phyloP scores from a whole-genome alignment of 2,888 invertebrate genomes.

The Podabrus alpinus region DNA sequence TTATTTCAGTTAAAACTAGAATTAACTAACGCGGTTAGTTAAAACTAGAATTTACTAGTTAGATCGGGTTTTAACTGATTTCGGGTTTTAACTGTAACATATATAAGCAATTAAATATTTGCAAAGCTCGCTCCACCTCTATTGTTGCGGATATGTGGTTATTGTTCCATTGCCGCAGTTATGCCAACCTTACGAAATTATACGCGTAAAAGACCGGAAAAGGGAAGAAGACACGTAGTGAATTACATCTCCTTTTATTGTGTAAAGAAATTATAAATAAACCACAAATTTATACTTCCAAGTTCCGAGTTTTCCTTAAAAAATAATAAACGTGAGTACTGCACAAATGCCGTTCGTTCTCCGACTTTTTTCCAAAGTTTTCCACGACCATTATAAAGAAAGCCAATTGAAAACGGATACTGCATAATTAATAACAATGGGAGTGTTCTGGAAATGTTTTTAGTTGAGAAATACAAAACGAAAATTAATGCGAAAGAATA shows the following conservation, averaged over 20 bases:
- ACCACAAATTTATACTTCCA: background rate
- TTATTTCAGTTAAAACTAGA: no score
- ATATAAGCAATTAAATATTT: slow-evolving; percentile 15
- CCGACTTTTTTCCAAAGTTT: background rate
- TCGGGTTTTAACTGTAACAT: no score
- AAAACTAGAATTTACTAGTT: no score
- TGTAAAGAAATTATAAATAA: slow-evolving; percentile 5
- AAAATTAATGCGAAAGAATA: slow-evolving; percentile 48
- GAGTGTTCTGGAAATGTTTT: slow-evolving; percentile 16
- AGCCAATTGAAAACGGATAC: slow-evolving; percentile 8
- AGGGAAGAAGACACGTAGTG: slow-evolving; percentile 23
- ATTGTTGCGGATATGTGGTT: slow-evolving; percentile 49
- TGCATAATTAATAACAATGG: slow-evolving; percentile 18
- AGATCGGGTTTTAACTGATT: no score
- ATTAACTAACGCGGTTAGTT: no score
- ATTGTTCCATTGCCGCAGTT: slow-evolving; percentile 46
- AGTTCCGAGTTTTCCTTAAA: background rate
- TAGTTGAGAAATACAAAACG: slow-evolving; percentile 37
- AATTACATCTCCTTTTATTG: slow-evolving; percentile 14
- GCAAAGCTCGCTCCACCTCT: slow-evolving; percentile 39
- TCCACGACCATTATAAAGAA: slow-evolving; percentile 1
- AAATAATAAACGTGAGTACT: slow-evolving; percentile 5
- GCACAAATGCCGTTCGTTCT: background rate
- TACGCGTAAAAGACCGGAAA: slow-evolving; percentile 36
- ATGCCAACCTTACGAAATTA: slow-evolving; percentile 44